Evolutionary conservation across 2,888 invertebrate species (phyloP).

Genomic region (Margaritifera margaritifera): DNA sequence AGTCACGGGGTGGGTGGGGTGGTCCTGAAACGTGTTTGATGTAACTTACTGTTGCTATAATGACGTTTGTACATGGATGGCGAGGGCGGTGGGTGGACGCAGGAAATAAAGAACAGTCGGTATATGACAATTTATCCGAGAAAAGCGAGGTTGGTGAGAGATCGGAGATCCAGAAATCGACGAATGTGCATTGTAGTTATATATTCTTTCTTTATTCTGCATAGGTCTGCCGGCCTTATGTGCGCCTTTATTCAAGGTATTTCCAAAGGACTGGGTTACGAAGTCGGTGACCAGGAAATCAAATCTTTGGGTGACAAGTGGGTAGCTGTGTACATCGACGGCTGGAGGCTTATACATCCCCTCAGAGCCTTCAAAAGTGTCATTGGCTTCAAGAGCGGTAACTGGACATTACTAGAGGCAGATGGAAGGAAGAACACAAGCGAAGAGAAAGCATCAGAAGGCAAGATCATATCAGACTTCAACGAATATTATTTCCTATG

Average conservation of each 20-base stretch:
- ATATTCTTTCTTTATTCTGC: not conserved
- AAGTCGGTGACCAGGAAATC: constrained; percentile 36
- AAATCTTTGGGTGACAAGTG: constrained; percentile 34
- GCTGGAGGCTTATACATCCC: constrained; percentile 43
- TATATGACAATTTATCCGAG: too few relatives aligned
- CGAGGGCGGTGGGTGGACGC: too few relatives aligned
- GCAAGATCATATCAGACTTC: constrained; percentile 21
- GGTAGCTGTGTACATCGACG: constrained; percentile 43
- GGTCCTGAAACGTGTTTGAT: too few relatives aligned
- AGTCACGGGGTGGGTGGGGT: too few relatives aligned
- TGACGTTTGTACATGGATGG: too few relatives aligned
- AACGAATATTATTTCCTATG: constrained; percentile 46
- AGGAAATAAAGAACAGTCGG: too few relatives aligned
- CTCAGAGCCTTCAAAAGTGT: constrained; percentile 40
- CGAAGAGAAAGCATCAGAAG: constrained; percentile 7
- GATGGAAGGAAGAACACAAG: constrained; percentile 4
- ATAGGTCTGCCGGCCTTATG: constrained; percentile 36
- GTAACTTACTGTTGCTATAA: too few relatives aligned
- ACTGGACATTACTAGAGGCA: constrained; percentile 20
- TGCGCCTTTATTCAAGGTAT: constrained; percentile 42
- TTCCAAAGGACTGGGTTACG: constrained; percentile 42
- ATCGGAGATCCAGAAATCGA: too few relatives aligned
- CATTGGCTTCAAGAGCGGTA: constrained; percentile 32
- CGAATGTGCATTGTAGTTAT: too few relatives aligned
- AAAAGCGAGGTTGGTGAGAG: too few relatives aligned